Conservation (phyloP, 1,140 invertebrate genomes). For the Cecropterus lyciades region DNA sequence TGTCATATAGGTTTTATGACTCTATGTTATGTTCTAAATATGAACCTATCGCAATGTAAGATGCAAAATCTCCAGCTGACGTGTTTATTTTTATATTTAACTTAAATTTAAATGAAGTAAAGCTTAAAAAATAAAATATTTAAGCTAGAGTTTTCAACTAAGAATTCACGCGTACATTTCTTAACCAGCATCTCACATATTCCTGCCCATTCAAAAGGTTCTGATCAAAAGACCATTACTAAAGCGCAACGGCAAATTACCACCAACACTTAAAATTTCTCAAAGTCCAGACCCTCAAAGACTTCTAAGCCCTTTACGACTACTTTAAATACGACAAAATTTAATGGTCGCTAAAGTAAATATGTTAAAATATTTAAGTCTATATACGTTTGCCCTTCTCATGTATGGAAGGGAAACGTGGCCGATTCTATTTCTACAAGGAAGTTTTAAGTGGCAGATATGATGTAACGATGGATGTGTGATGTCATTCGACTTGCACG, state of each 20-base stretch:
- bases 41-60: no score
- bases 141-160: conserved; percentile 1
- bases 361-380: background rate
- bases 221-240: conserved; percentile 24
- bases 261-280: conserved; percentile 27
- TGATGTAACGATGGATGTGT: no score
- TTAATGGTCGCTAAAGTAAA: conserved; percentile 12
- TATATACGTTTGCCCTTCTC: background rate
- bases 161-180: conserved; percentile 3
- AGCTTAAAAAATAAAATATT: background rate
- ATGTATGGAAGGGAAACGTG: no score
- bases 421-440: no score
- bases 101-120: no score
- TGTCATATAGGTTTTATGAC: no score
- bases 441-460: no score
- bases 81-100: no score
- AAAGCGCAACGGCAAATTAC: conserved; percentile 15
- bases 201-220: conserved; percentile 17
- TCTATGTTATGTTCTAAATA: no score
- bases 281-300: conserved; percentile 17
- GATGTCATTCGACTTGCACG: no score
- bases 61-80: no score
- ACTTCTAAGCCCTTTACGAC: conserved; percentile 4
- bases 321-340: conserved; percentile 20
- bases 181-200: background rate